Conservation (phyloP, 2,888 invertebrate species). For the Sclerodermus sp. region DNA sequence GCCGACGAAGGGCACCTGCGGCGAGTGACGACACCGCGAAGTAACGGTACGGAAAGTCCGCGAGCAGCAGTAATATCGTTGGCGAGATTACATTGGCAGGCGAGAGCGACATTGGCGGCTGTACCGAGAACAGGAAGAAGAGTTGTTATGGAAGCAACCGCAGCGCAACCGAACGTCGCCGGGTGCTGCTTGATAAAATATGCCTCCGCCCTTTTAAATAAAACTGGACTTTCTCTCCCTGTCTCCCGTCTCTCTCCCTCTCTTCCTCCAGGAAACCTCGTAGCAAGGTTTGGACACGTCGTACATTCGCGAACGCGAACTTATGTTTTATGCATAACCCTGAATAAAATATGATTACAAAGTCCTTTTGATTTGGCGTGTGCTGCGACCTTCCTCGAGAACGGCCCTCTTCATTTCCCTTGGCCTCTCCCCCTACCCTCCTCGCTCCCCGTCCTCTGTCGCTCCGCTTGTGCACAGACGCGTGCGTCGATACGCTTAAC, state of each 20-base stretch:
- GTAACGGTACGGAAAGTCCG: too few species aligned
- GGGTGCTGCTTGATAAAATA: slow-evolving; percentile 22
- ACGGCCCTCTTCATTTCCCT: slow-evolving; percentile 1
- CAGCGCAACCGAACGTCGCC: slow-evolving; percentile 1
- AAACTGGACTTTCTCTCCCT: slow-evolving; percentile 28
- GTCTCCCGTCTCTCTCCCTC: too few species aligned
- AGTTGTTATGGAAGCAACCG: slow-evolving; percentile 9
- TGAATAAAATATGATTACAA: slow-evolving; percentile 48
- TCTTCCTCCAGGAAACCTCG: neutral
- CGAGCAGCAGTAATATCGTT: slow-evolving; percentile 1
- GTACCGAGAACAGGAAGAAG: neutral
- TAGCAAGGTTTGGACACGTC: slow-evolving; percentile 23
- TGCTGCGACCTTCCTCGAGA: slow-evolving; percentile 31
- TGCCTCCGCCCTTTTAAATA: slow-evolving; percentile 30
- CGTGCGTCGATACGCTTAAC: too few species aligned
- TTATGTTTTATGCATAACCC: slow-evolving; percentile 44
- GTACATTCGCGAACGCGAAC: slow-evolving; percentile 10
- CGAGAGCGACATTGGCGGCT: neutral
- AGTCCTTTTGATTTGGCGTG: slow-evolving; percentile 43
- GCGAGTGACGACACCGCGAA: too few species aligned
- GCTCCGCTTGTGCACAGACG: neutral
- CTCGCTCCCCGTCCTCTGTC: neutral
- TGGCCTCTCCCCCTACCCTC: neutral
- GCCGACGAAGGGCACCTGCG: too few species aligned
- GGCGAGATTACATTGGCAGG: neutral